Conservation (phyloP, 2,888 invertebrate species). For the Rhingia campestris region DNA sequence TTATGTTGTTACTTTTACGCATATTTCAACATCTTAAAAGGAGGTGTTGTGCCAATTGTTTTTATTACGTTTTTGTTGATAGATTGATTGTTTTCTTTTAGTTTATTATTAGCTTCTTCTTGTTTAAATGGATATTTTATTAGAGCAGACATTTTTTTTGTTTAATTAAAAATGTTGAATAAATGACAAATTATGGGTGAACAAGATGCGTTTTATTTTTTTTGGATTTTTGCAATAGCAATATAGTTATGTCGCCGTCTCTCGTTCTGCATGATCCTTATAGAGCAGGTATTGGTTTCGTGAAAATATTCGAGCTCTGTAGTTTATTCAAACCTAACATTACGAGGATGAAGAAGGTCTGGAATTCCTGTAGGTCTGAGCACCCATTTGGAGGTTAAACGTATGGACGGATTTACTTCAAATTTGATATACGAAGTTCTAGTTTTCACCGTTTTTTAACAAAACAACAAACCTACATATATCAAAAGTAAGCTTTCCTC, state of each 20-base stretch:
- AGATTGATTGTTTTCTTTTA: slow-evolving; percentile 37
- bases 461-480: too few species aligned
- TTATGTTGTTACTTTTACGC: slow-evolving; percentile 53
- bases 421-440: too few species aligned
- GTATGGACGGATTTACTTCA: too few species aligned
- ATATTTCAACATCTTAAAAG: slow-evolving; percentile 14
- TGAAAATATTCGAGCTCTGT: too few species aligned
- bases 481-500: too few species aligned
- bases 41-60: slow-evolving; percentile 36
- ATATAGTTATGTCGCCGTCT: not conserved
- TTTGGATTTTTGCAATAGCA: not conserved
- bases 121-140: slow-evolving; percentile 32
- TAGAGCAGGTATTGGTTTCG: too few species aligned
- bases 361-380: too few species aligned
- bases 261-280: too few species aligned
- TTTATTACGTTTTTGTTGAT: slow-evolving; percentile 20
- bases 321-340: too few species aligned
- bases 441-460: too few species aligned
- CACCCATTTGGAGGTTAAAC: too few species aligned
- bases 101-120: slow-evolving; percentile 11
- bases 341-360: too few species aligned
- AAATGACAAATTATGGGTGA: slow-evolving; percentile 46
- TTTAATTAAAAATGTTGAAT: slow-evolving; percentile 36
- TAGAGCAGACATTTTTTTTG: slow-evolving; percentile 35
- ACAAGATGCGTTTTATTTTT: slow-evolving; percentile 11